phyloP scores from a whole-genome alignment of 2,888 invertebrate species.

The Macaria notata region DNA sequence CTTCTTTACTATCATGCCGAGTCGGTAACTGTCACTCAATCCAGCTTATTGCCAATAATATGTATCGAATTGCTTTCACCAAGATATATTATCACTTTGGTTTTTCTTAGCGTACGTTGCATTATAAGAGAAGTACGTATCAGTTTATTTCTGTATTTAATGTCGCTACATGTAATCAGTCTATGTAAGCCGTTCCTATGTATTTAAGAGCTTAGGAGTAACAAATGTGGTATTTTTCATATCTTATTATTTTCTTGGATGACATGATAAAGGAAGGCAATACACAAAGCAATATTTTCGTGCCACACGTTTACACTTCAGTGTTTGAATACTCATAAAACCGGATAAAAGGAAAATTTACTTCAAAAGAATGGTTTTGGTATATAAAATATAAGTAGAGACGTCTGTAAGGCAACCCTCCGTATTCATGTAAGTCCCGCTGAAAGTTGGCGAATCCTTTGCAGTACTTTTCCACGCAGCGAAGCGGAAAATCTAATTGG shows the following conservation, averaged over 20 bases:
- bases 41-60: conserved; percentile 43
- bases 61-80: background rate
- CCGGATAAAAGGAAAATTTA: conserved; percentile 15
- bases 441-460: conserved; percentile 38
- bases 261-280: background rate
- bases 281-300: conserved; percentile 4
- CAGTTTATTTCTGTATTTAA: no score
- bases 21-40: conserved; percentile 50
- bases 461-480: conserved; percentile 57
- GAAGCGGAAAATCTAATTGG: conserved; percentile 66
- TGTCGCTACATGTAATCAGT: no score
- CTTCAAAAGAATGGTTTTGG: conserved; percentile 20
- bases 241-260: no score
- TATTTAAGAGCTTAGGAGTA: no score
- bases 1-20: conserved; percentile 36
- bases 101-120: background rate
- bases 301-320: conserved; percentile 5
- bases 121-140: no score
- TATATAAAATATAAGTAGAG: conserved; percentile 24
- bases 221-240: no score
- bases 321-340: conserved; percentile 9
- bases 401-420: conserved; percentile 16
- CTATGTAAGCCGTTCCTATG: no score
- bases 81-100: background rate
- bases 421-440: conserved; percentile 41